Evolutionary conservation across 2,113 vertebrate genomes (phyloP), one percentile per base, ranked within the genome.

Genomic region (Epinephelus moara): DNA sequence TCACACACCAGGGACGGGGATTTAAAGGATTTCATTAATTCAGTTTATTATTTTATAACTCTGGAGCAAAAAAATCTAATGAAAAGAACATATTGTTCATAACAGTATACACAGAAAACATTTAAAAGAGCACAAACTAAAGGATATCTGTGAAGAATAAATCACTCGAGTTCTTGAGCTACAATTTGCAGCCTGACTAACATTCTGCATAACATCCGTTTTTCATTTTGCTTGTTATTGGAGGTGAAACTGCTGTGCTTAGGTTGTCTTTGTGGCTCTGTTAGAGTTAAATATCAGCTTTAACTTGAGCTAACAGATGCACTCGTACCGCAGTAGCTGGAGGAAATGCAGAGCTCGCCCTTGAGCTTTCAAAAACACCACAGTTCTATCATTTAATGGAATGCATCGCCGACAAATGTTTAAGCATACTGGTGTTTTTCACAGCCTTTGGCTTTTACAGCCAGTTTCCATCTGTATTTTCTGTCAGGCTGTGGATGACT

Each of bases 11-110:
- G 62, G 33, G 77, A 70, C 21, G 1, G 42, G 3, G 47, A 61
- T n/a, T 45, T 60, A 14, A 55, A 67, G 11, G 25, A 73, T 60
- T 70, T 62, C 37, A 79, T 82, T 50, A 63, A 8, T 60, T 50
- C 19, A 6, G 4, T 79, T 37, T 21, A 63, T 59, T 27, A 55
- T 70, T 63, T 56, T 49, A 63, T 59, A 45, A 52, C 23, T 52
- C 25, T 7, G 10, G 25, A 62, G 67, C 23, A 66, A 70, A 70
- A 70, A 74, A 57, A 4, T 47, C 8, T 0, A 70, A 84, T 69
- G 56, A 68, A 63, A 62, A 82, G 66, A 75, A 33, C 47, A 61
- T 1, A 60, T 3, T 37, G 33, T 15, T n/a, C 21, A n/a, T 17
- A 13, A 68, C 14, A 42, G 17, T 10, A 52, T 10, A 18, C 11